Conservation (phyloP, 2,113 vertebrate genomes). For the Girardinichthys multiradiatus region DNA sequence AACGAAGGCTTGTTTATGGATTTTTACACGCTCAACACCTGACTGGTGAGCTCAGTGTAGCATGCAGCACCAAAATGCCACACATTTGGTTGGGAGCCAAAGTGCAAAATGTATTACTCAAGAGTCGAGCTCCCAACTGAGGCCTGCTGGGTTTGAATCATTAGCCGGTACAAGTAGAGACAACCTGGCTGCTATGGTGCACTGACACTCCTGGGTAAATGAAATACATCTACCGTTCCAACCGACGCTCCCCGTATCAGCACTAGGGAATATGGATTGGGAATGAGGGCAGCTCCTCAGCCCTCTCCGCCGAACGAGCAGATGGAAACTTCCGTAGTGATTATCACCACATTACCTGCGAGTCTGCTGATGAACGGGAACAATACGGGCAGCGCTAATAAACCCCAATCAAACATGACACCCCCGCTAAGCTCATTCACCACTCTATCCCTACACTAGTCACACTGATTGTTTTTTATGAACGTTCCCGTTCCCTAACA, state of each 20-base stretch:
- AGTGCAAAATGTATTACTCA: conserved; percentile 67
- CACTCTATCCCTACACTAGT: conserved; percentile 45
- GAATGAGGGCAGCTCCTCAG: conserved; percentile 65
- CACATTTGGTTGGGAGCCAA: conserved; percentile 64
- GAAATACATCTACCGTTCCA: conserved; percentile 52
- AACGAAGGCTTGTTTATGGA: conserved; percentile 52
- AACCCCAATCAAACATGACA: conserved; percentile 82
- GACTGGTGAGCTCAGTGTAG: conserved; percentile 53
- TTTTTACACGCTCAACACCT: conserved; percentile 66
- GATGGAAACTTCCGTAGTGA: conserved; percentile 77
- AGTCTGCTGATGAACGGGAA: conserved; percentile 81
- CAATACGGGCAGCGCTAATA: conserved; percentile 78
- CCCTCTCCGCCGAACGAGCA: conserved; percentile 63
- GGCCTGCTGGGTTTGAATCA: conserved; percentile 77
- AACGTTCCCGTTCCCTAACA: background rate
- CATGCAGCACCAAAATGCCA: conserved; percentile 34
- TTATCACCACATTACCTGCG: conserved; percentile 82
- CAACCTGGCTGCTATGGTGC: conserved; percentile 62
- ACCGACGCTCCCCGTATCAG: conserved; percentile 67
- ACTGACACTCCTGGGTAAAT: conserved; percentile 66
- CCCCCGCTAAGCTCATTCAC: conserved; percentile 66
- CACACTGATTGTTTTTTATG: conserved; percentile 39
- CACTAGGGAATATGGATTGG: conserved; percentile 78
- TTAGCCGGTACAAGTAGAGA: conserved; percentile 70
- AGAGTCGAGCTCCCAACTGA: conserved; percentile 36